These are phyloP conservation scores for Papilio elwesi DNA, from an alignment of 2,888 invertebrate species.

Conservation along the genomic window DNA sequence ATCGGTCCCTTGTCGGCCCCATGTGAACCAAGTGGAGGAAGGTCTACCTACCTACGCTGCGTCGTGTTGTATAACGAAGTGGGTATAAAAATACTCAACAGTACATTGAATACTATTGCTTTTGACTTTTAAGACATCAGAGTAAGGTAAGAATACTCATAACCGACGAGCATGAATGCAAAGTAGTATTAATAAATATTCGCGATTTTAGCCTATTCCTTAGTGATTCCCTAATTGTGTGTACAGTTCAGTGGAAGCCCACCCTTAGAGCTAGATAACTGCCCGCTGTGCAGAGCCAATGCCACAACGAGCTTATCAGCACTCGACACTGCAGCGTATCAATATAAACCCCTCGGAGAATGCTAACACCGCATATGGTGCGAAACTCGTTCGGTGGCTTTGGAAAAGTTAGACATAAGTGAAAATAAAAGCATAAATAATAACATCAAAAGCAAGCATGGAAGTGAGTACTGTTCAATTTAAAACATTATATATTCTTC, in stretches of 20 bases:
- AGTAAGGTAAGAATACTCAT: no score
- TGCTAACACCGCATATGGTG: slow-evolving; percentile 14
- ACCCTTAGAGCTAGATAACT: slow-evolving; percentile 41
- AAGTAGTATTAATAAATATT: no score
- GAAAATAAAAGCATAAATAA: background rate
- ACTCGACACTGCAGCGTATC: slow-evolving; percentile 21
- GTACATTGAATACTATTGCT: no score
- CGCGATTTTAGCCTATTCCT: background rate
- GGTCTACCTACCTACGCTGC: no score
- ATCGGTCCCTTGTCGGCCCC: no score
- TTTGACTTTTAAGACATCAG: no score
- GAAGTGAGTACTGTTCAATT: slow-evolving; percentile 19
- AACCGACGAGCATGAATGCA: no score
- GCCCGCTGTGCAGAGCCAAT: slow-evolving; percentile 36
- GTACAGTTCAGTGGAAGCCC: slow-evolving; percentile 4
- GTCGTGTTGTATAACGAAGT: no score
- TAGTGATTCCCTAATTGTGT: background rate
- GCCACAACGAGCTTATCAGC: slow-evolving; percentile 39
- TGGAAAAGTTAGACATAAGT: background rate
- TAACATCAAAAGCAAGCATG: slow-evolving; percentile 5
- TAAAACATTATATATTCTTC: background rate
- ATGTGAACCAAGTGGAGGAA: no score
- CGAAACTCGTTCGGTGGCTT: background rate
- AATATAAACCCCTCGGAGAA: slow-evolving; percentile 37
- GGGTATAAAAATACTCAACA: no score